Evolutionary conservation across 1,140 invertebrate genomes (phyloP).

Genomic region (Bombus cullumanus): DNA sequence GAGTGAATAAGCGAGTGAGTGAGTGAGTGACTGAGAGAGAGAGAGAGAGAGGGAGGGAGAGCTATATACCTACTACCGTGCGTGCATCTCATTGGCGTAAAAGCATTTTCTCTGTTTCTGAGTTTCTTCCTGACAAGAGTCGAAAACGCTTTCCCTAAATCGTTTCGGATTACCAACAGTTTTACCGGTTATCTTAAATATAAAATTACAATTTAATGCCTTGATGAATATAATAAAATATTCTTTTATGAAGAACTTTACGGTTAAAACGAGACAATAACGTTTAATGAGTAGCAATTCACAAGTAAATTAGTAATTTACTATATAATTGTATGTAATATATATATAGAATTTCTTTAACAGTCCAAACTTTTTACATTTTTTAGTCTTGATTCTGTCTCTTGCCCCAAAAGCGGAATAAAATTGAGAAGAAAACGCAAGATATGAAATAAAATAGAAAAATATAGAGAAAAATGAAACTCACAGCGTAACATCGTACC

Average conservation of each 20-base stretch:
- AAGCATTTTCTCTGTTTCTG: background rate
- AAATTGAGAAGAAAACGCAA: background rate
- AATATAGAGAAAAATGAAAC: background rate
- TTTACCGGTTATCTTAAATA: background rate
- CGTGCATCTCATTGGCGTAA: slow-evolving; percentile 42
- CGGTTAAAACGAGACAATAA: background rate
- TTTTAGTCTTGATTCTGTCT: background rate
- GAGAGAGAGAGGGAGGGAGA: background rate
- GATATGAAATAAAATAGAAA: background rate
- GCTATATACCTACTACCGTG: background rate
- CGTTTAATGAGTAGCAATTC: background rate
- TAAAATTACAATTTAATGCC: background rate
- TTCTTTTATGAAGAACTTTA: background rate
- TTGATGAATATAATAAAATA: background rate
- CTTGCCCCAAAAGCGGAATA: background rate
- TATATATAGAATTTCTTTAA: background rate
- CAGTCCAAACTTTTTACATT: too few species aligned
- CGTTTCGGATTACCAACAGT: background rate
- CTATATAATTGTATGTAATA: background rate
- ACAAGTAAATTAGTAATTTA: too few species aligned
- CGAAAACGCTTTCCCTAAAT: slow-evolving; percentile 7
- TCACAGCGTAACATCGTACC: background rate
- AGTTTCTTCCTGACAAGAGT: background rate
- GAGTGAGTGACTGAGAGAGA: too few species aligned
- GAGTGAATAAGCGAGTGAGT: fast-evolving